These are phyloP conservation scores for Sternotherus odoratus DNA, from an alignment of 2,797 vertebrate genomes.

Conservation along the genomic window DNA sequence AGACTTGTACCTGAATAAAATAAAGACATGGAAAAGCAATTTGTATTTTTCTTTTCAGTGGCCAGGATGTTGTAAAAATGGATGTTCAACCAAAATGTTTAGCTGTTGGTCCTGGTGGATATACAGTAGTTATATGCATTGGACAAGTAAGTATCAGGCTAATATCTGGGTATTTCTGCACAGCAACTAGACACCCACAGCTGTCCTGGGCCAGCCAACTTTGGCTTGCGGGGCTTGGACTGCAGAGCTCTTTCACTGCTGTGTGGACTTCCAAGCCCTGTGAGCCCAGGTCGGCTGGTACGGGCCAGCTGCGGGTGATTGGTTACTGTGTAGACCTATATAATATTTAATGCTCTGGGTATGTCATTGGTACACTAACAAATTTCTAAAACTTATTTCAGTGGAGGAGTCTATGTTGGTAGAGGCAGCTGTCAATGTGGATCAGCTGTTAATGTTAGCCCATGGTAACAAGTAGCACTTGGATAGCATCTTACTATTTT, in stretches of 20 bases:
- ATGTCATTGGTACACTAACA: not conserved
- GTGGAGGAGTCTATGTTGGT: not conserved
- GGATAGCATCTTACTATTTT: not conserved
- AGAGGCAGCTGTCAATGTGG: not conserved
- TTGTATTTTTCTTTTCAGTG: constrained; percentile 73
- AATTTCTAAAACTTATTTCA: not conserved
- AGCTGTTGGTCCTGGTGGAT: constrained; percentile 86
- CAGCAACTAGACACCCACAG: not conserved
- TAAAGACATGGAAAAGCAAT: not conserved
- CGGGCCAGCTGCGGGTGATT: not conserved
- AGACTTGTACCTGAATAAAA: not conserved
- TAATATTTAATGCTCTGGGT: fast-evolving
- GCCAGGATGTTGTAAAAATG: constrained; percentile 92
- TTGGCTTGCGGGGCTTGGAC: not conserved
- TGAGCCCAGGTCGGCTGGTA: not conserved
- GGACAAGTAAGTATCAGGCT: constrained; percentile 85
- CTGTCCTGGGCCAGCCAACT: not conserved
- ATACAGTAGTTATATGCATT: constrained; percentile 90
- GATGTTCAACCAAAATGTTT: constrained; percentile 93
- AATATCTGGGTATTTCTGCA: not conserved
- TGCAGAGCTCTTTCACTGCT: not conserved
- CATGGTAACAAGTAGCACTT: not conserved
- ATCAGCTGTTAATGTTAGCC: not conserved
- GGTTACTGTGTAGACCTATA: not conserved
- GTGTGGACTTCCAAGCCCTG: not conserved